These are phyloP conservation scores for Dascillus cervinus DNA, from an alignment of 2,888 invertebrate species.

Conservation along the genomic window DNA sequence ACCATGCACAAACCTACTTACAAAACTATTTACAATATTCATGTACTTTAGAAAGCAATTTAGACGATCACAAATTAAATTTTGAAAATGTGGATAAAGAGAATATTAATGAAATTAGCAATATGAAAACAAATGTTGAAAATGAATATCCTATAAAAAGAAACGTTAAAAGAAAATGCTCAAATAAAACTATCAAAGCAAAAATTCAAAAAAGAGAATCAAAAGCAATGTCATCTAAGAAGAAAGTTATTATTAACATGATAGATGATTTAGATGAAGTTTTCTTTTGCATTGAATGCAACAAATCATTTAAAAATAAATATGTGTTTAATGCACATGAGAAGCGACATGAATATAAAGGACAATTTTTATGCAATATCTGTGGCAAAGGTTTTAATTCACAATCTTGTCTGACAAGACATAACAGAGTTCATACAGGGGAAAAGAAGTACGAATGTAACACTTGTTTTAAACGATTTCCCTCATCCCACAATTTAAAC, in stretches of 20 bases:
- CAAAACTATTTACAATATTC: slow-evolving; percentile 9
- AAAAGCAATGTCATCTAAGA: slow-evolving; percentile 1
- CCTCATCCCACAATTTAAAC: slow-evolving; percentile 20
- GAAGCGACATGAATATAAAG: slow-evolving; percentile 24
- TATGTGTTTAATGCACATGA: slow-evolving; percentile 27
- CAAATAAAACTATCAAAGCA: not conserved
- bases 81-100: not conserved
- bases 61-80: no score
- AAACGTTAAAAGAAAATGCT: slow-evolving; percentile 3
- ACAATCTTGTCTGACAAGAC: slow-evolving; percentile 21
- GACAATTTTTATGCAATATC: slow-evolving; percentile 25
- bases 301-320: slow-evolving; percentile 30
- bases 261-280: slow-evolving; percentile 10
- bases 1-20: slow-evolving; percentile 14
- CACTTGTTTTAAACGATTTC: slow-evolving; percentile 20
- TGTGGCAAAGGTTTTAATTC: slow-evolving; percentile 22
- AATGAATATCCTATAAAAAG: not conserved
- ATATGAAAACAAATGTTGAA: not conserved
- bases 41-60: not conserved
- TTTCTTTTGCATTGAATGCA: slow-evolving; percentile 24
- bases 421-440: slow-evolving; percentile 24
- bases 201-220: slow-evolving; percentile 1
- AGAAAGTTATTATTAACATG: not conserved
- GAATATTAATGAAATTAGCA: slow-evolving; percentile 2
- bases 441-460: slow-evolving; percentile 21